Evolutionary conservation across 2,797 vertebrate genomes (phyloP).

Genomic region (Lacerta agilis): DNA sequence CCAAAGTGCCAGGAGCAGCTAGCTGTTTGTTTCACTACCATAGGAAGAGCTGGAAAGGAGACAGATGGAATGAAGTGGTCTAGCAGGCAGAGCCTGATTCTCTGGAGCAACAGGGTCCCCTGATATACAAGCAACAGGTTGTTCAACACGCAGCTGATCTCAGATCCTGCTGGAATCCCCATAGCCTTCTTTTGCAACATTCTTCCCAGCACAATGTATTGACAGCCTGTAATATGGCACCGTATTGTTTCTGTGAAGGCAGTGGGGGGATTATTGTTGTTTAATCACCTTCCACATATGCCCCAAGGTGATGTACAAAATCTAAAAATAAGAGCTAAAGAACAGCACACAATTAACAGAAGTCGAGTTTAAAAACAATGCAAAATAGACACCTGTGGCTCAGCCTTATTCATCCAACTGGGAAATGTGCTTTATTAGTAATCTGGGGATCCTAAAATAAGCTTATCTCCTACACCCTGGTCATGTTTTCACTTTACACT

Average conservation of each 20-base stretch:
- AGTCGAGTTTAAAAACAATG: no score
- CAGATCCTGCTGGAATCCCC: neutral
- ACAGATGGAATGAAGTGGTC: slow-evolving; percentile 25
- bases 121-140: accelerated
- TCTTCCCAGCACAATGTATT: neutral
- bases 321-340: neutral
- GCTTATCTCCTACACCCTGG: neutral
- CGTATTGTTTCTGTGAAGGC: neutral
- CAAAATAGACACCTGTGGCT: no score
- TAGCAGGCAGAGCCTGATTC: slow-evolving; percentile 61
- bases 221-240: neutral
- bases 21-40: neutral
- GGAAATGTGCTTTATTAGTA: neutral
- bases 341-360: no score
- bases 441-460: neutral
- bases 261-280: neutral
- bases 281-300: no score
- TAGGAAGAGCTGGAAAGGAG: slow-evolving; percentile 8
- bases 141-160: neutral
- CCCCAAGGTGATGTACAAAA: no score
- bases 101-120: slow-evolving; percentile 38
- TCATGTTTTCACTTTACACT: neutral
- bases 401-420: no score
- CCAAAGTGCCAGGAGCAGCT: slow-evolving; percentile 36
- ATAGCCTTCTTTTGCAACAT: neutral